Conservation (phyloP, 2,797 vertebrate species). For the Sternotherus odoratus region DNA sequence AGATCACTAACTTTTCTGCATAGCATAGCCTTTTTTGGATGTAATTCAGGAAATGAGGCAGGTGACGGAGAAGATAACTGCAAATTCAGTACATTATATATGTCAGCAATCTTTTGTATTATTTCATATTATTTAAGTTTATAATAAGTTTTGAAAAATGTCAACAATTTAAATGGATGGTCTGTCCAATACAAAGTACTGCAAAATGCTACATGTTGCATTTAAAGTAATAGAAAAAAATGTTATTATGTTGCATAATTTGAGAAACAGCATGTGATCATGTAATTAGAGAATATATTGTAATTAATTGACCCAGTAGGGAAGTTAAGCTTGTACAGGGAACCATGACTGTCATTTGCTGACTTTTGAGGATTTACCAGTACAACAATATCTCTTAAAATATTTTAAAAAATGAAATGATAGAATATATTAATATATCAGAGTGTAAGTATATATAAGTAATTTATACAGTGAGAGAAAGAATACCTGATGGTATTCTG, state of each 20-base stretch:
- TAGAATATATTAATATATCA: constrained; percentile 12
- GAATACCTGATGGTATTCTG: neutral
- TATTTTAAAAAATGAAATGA: constrained; percentile 39
- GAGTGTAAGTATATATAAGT: constrained; percentile 4
- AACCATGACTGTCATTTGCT: constrained; percentile 21
- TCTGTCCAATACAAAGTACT: neutral
- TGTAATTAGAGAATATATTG: constrained; percentile 10
- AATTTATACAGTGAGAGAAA: neutral
- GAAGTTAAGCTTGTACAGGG: neutral
- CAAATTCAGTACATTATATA: neutral
- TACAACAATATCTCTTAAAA: constrained; percentile 55
- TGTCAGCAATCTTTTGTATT: neutral
- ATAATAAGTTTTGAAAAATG: neutral
- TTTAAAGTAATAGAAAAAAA: neutral
- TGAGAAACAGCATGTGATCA: neutral
- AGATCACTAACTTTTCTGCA: neutral
- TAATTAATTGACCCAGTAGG: constrained; percentile 20
- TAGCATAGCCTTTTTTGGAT: neutral
- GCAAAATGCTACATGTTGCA: accelerated
- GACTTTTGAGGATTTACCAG: neutral
- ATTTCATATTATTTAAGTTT: neutral
- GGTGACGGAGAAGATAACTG: neutral
- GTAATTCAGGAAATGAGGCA: neutral
- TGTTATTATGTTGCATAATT: neutral
- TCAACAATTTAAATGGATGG: neutral